A percentile compares a stretch with the other conserved stretches of the same genome.
Evolutionary conservation across 2,113 vertebrate species (phyloP).

Genomic region (Cettia cetti): DNA sequence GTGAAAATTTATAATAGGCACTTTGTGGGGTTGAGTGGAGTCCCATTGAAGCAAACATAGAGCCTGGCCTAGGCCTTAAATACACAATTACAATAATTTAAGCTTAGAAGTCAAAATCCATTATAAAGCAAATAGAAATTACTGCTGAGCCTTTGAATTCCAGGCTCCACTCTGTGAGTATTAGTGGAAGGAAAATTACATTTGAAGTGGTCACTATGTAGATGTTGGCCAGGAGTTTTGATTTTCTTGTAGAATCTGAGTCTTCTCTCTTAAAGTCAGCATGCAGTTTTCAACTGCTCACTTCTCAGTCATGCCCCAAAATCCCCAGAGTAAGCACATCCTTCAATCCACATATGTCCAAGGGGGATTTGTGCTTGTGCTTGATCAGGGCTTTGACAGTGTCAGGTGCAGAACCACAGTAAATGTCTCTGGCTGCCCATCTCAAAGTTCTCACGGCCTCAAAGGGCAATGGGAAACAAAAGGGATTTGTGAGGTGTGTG

Average conservation of each 20-base stretch:
- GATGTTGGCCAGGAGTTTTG: not conserved
- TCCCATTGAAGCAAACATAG: not conserved
- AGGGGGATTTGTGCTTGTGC: not conserved
- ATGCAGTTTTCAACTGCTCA: not conserved
- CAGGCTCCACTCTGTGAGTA: not conserved
- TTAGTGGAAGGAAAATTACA: not conserved
- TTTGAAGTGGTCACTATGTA: not conserved
- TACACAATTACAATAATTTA: conserved; percentile 13
- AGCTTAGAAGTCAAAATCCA: not conserved
- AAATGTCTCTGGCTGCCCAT: not conserved
- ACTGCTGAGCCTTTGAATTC: not conserved
- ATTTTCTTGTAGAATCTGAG: not conserved
- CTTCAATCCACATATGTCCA: not conserved
- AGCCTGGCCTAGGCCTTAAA: not conserved
- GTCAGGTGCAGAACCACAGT: not conserved
- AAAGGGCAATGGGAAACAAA: not conserved
- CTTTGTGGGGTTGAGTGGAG: not conserved
- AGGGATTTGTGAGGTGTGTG: not conserved
- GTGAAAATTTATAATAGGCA: not conserved
- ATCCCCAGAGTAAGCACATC: not conserved
- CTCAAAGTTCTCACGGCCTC: not conserved
- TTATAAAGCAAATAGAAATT: conserved; percentile 7
- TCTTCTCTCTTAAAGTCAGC: not conserved
- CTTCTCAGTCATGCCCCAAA: not conserved
- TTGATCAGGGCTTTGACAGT: not conserved